phyloP scores from a whole-genome alignment of 2,797 vertebrate species.

The Enteromius afrohamiltoni region DNA sequence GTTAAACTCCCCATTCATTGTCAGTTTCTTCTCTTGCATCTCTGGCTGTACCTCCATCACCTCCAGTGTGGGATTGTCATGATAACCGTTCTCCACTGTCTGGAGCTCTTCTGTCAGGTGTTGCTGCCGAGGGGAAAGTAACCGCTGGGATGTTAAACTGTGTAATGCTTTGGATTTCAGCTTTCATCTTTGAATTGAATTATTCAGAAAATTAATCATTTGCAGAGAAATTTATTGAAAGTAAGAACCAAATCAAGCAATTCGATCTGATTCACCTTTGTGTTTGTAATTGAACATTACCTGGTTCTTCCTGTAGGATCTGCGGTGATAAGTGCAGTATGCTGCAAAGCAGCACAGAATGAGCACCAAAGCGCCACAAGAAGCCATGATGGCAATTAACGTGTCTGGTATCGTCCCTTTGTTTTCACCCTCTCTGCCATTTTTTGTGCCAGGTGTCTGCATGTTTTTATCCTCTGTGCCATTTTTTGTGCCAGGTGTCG shows the following conservation, averaged over 20 bases:
- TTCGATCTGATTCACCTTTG: not conserved
- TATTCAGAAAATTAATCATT: not conserved
- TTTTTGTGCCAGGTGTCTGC: no score
- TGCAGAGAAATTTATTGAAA: not conserved
- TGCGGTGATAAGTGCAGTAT: conserved; percentile 70
- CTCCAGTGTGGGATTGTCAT: conserved; percentile 96
- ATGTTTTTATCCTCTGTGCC: no score
- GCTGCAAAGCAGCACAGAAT: conserved; percentile 74
- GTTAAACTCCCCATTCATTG: conserved; percentile 88
- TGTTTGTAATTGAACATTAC: conserved; percentile 54
- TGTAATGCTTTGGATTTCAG: not conserved
- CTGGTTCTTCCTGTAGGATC: conserved; percentile 78
- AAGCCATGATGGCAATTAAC: conserved; percentile 75
- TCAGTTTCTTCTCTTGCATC: conserved; percentile 93
- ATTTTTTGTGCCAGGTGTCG: no score
- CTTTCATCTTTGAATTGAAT: conserved; percentile 5
- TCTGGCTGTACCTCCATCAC: conserved; percentile 95
- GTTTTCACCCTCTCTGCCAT: not conserved
- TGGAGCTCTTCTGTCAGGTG: conserved; percentile 95
- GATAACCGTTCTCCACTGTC: conserved; percentile 96
- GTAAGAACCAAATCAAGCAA: not conserved
- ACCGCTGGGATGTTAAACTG: not conserved
- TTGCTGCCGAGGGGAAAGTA: conserved; percentile 72
- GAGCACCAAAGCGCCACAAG: conserved; percentile 73
- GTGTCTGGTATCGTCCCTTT: conserved; percentile 59